Evolutionary conservation across 2,888 invertebrate species (phyloP), one percentile per base, ranked within the genome.

Genomic region (Drosophila suboccidentalis): DNA sequence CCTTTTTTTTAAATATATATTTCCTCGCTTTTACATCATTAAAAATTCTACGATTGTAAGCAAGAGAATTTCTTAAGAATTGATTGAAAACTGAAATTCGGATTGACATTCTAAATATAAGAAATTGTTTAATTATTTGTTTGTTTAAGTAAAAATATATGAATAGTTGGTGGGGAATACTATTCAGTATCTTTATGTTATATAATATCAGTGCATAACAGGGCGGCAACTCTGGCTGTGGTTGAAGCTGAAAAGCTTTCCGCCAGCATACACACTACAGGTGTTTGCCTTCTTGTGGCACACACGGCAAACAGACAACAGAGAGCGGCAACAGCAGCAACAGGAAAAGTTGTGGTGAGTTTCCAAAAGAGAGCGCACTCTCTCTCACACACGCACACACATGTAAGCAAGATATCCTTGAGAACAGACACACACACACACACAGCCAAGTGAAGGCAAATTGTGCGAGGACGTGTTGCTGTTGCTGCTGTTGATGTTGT

Each of bases 381-480:
- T 8, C 29, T 26, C 29, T 29, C 32, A 43, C 22, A 49, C 54
- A 26, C 26, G 6, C 58, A 51, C 36, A 55, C 57, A 53, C 59
- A 44, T 36, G 36, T 47, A 43, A 44, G 49, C 60, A 54, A 46
- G 49, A 65, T 57, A 85, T 75, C 85, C 85, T 85, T 85, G 85
- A 80, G 65, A 66, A 49, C 66, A 61, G 68, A 50, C 50, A 60
- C 22, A 49, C 54, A 69, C 59, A 61, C 73, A 44, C 39, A 26
- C 15, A 51, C 49, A 57, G 78, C 69, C 80, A 87, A 87, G 83
- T 67, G 60, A 71, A 82, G 71, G 78, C 65, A 71, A 76, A 74
- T 89, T 87, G 89, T 86, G 83, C 76, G 89, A 89, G 89, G 86
- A 77, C 80, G 60, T 51, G 43, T 55, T 47, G 50, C 41, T 61